Evolutionary conservation across 2,888 invertebrate genomes (phyloP).

Genomic region (Brenthis hecate): DNA sequence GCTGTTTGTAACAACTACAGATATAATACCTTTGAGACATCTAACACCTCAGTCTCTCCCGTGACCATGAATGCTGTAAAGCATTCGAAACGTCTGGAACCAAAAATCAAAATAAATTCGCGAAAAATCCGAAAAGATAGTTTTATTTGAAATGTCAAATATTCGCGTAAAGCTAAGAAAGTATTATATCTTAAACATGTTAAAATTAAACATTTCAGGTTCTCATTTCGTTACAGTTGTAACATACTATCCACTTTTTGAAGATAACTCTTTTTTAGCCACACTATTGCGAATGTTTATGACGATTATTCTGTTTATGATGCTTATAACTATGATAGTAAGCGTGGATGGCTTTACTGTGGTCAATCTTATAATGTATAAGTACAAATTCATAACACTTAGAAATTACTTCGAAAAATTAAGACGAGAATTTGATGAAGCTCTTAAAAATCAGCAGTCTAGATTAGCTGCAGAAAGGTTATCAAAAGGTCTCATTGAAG

Average conservation of each 20-base stretch:
- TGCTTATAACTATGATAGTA: constrained; percentile 68
- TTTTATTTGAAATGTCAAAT: no score
- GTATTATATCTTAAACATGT: neutral
- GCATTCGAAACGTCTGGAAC: no score
- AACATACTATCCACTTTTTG: constrained; percentile 65
- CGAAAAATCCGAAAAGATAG: no score
- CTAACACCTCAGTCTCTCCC: no score
- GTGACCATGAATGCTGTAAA: no score
- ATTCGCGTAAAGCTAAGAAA: no score
- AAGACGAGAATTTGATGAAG: constrained; percentile 50
- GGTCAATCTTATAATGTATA: constrained; percentile 64
- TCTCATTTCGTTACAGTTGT: constrained; percentile 67
- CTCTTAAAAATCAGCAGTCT: constrained; percentile 47
- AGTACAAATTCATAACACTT: constrained; percentile 71
- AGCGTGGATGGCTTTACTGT: constrained; percentile 62
- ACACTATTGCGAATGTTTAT: constrained; percentile 51
- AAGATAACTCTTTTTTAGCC: constrained; percentile 57
- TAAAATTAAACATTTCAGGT: constrained; percentile 48
- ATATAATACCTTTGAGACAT: no score
- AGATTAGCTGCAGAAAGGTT: constrained; percentile 54
- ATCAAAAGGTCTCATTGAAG: constrained; percentile 58
- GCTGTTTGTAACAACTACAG: no score
- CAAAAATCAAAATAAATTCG: no score
- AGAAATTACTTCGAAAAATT: constrained; percentile 63
- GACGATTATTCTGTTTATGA: constrained; percentile 53